Evolutionary conservation across 2,113 vertebrate genomes (phyloP).

Genomic region (Megaceryle maxima): DNA sequence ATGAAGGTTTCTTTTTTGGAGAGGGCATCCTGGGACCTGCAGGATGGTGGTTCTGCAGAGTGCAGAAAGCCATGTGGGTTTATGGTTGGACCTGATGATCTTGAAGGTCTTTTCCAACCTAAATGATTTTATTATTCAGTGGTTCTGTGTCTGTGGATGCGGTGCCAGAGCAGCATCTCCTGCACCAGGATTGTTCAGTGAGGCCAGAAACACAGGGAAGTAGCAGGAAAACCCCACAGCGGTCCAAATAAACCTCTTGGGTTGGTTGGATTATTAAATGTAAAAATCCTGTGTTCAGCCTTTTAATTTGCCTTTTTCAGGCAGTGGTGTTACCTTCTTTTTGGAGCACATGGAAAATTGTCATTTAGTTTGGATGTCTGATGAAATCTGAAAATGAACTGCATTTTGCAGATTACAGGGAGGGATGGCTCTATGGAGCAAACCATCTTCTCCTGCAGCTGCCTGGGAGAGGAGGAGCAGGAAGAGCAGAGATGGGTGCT

Average conservation of each 20-base stretch:
- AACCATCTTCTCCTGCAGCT: neutral
- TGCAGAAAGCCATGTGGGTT: neutral
- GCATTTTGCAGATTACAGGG: neutral
- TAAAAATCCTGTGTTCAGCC: neutral
- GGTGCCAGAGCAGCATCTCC: neutral
- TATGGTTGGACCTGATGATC: fast-evolving
- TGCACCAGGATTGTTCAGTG: neutral
- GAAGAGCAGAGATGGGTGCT: neutral
- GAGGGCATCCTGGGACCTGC: fast-evolving
- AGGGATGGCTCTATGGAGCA: fast-evolving
- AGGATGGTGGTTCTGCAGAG: fast-evolving
- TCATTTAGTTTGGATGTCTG: neutral
- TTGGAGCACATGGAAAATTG: neutral
- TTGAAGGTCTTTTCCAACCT: neutral
- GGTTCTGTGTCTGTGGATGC: neutral
- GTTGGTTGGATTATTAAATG: neutral
- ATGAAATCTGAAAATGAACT: neutral
- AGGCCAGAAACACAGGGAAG: neutral
- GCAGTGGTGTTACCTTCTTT: fast-evolving
- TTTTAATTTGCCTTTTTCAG: neutral
- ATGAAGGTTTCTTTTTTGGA: neutral
- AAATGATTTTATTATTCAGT: neutral
- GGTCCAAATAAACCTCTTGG: neutral
- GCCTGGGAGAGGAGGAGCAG: neutral
- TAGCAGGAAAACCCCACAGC: neutral